Conservation (phyloP, 2,888 invertebrate species). For the Amblyjoppa fuscipennis region DNA sequence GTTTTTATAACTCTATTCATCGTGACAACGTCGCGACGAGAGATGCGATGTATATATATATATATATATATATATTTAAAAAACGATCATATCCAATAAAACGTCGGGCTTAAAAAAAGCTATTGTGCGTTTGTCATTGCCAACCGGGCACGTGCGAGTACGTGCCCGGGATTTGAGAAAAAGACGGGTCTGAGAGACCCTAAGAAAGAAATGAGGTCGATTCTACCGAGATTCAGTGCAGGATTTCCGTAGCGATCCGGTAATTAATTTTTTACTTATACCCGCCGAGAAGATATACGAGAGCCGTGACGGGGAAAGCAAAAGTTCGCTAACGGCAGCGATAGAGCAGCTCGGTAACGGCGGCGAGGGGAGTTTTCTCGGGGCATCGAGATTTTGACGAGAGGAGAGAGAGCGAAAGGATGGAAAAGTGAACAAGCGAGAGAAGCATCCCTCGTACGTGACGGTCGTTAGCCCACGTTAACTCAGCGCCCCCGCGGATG, state of each 20-base stretch:
- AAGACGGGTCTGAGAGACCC: slow-evolving; percentile 1
- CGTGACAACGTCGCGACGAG: background rate
- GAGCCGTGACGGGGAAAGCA: slow-evolving; percentile 12
- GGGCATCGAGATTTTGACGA: slow-evolving; percentile 50
- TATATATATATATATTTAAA: background rate
- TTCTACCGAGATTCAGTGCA: slow-evolving; percentile 27
- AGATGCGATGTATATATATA: slow-evolving; percentile 19
- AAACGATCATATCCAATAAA: slow-evolving; percentile 47
- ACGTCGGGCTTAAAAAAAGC: slow-evolving; percentile 24
- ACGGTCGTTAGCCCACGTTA: slow-evolving; percentile 64
- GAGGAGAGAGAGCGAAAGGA: background rate
- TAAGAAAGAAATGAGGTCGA: slow-evolving; percentile 3
- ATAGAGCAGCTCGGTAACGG: background rate
- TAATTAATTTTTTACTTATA: slow-evolving; percentile 58
- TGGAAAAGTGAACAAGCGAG: slow-evolving; percentile 24
- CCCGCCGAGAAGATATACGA: slow-evolving; percentile 4
- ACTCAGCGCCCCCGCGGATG: slow-evolving; percentile 35
- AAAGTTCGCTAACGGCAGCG: slow-evolving; percentile 22
- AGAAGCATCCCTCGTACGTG: slow-evolving; percentile 57
- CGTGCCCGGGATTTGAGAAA: slow-evolving; percentile 30
- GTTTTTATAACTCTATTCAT: slow-evolving; percentile 39
- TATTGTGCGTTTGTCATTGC: slow-evolving; percentile 46
- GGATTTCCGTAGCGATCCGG: slow-evolving; percentile 21
- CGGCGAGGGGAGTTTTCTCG: slow-evolving; percentile 39
- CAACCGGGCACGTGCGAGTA: slow-evolving; percentile 37